These are phyloP conservation scores for Bergia puertoricense DNA, from an alignment of 92 coral and sea anemone species.

Conservation along the genomic window DNA sequence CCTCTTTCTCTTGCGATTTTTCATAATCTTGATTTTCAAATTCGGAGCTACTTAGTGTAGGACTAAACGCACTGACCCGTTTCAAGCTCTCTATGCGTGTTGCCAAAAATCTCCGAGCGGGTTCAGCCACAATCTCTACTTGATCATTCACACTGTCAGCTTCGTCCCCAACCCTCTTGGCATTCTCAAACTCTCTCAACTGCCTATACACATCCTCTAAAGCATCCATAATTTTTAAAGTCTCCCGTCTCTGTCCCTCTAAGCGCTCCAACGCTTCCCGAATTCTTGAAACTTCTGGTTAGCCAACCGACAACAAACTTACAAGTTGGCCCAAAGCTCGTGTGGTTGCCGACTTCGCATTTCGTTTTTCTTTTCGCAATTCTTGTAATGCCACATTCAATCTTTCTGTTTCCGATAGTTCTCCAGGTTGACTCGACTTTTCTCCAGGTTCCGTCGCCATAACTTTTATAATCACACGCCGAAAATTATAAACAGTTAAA, in stretches of 20 bases:
- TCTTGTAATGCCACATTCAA: conserved; percentile 23
- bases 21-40: conserved; percentile 1
- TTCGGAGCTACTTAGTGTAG: conserved; percentile 6
- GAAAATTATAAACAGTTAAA: conserved; percentile 4
- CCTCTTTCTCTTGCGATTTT: conserved; percentile 18
- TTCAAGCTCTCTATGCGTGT: not conserved
- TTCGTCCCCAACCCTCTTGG: conserved; percentile 39
- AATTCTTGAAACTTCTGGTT: conserved; percentile 11
- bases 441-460: conserved; percentile 16
- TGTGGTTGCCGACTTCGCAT: conserved; percentile 36
- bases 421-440: not conserved
- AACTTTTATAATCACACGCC: not conserved
- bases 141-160: conserved; percentile 41
- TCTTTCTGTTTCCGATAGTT: conserved; percentile 23
- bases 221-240: conserved; percentile 26
- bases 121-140: conserved; percentile 31
- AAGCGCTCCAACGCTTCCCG: conserved; percentile 12
- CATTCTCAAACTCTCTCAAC: conserved; percentile 31
- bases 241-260: conserved; percentile 36
- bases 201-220: conserved; percentile 35
- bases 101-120: conserved; percentile 27
- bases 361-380: conserved; percentile 28
- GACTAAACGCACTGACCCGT: not conserved
- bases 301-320: conserved; percentile 9
- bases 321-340: conserved; percentile 3